Conservation (phyloP, 2,113 vertebrate genomes). For the Bos indicus region DNA sequence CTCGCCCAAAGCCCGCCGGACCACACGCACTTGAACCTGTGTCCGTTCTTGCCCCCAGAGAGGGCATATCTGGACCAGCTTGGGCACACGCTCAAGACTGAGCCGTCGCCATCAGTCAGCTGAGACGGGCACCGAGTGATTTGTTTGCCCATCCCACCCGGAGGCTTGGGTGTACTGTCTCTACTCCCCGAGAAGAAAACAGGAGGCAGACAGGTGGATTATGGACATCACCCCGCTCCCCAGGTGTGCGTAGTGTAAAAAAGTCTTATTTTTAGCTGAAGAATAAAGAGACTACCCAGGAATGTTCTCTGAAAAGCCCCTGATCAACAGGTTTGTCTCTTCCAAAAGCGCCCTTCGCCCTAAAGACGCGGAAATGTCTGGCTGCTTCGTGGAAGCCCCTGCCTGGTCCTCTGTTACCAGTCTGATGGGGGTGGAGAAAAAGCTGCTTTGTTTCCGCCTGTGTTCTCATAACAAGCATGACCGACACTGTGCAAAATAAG, state of each 20-base stretch:
- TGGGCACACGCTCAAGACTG: not conserved
- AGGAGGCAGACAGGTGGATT: slow-evolving; percentile 39
- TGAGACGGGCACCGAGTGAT: not conserved
- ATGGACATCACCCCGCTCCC: not conserved
- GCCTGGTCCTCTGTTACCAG: not conserved
- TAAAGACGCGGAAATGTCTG: not conserved
- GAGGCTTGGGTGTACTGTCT: not conserved
- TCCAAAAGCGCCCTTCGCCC: not conserved
- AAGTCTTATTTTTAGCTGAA: not conserved
- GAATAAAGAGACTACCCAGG: not conserved
- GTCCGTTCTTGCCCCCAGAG: not conserved
- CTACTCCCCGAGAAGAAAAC: not conserved
- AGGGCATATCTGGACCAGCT: not conserved
- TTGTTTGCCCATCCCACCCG: not conserved
- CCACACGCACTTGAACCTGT: not conserved
- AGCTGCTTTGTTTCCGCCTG: not conserved
- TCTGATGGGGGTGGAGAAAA: not conserved
- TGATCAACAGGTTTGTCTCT: slow-evolving; percentile 24
- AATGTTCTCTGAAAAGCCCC: not conserved
- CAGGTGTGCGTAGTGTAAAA: not conserved
- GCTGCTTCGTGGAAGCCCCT: not conserved
- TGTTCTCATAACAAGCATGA: accelerated
- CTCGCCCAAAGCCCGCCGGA: not conserved
- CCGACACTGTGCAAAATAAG: not conserved
- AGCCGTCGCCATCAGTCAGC: not conserved